A percentile compares a stretch with the other conserved stretches of the same genome.
phyloP scores from a whole-genome alignment of 2,888 invertebrate species.

The Cephus pulcher region DNA sequence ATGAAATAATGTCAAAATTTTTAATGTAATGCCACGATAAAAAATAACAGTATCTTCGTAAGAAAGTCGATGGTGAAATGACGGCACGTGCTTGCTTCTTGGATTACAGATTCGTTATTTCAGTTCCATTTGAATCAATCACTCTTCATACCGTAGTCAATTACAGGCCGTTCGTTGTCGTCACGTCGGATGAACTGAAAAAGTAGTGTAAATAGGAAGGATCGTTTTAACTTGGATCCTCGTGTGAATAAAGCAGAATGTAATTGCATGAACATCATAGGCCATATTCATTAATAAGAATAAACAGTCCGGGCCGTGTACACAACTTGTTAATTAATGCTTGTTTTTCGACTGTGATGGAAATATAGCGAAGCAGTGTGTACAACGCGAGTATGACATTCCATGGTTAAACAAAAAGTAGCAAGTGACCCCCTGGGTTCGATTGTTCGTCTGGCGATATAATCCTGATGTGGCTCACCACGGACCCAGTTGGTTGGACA shows the following conservation, averaged over 20 bases:
- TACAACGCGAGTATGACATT: background rate
- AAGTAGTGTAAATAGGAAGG: background rate
- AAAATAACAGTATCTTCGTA: background rate
- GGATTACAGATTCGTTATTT: background rate
- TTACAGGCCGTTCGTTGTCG: background rate
- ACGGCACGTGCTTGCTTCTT: background rate
- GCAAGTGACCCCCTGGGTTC: background rate
- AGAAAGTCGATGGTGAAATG: background rate
- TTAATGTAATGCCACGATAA: background rate
- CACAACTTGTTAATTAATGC: background rate
- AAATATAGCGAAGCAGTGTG: background rate
- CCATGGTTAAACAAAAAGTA: background rate
- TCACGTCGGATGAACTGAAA: background rate
- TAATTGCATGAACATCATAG: background rate
- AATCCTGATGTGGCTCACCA: background rate
- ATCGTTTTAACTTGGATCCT: background rate
- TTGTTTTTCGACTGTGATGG: background rate
- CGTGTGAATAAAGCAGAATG: background rate
- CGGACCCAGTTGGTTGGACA: background rate
- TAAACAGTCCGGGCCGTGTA: background rate
- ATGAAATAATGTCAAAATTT: background rate
- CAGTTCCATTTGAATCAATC: background rate
- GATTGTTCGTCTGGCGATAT: background rate
- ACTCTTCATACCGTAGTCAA: background rate
- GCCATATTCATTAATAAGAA: background rate